Evolutionary conservation across 2,113 vertebrate genomes (phyloP).

Genomic region (Planiliza haematocheilus): DNA sequence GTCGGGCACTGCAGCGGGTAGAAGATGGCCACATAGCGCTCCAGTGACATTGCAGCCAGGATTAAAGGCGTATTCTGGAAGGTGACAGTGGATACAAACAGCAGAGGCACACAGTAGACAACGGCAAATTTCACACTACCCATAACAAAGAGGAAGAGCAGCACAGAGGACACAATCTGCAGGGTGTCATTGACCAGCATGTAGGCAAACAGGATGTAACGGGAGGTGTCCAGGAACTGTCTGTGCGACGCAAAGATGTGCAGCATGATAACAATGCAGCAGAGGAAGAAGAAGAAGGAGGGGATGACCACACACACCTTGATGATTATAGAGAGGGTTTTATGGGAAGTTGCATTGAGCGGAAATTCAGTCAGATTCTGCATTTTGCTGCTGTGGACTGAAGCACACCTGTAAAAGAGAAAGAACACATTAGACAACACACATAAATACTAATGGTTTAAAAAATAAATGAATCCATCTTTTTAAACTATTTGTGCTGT

Average conservation of each 20-base stretch:
- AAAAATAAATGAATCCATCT: neutral
- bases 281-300: conserved; percentile 77
- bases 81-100: conserved; percentile 75
- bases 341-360: conserved; percentile 61
- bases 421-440: conserved; percentile 3
- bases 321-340: conserved; percentile 68
- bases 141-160: conserved; percentile 78
- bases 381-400: conserved; percentile 62
- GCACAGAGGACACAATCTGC: conserved; percentile 76
- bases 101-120: conserved; percentile 67
- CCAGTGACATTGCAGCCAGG: conserved; percentile 83
- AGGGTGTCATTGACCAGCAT: conserved; percentile 84
- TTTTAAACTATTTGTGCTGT: neutral
- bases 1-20: conserved; percentile 75
- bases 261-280: conserved; percentile 76
- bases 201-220: conserved; percentile 82
- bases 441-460: too few species aligned
- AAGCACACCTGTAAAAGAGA: conserved; percentile 14
- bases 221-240: conserved; percentile 79
- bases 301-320: conserved; percentile 81
- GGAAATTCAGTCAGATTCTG: conserved; percentile 71
- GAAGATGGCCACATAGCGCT: conserved; percentile 83
- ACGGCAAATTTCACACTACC: conserved; percentile 60
- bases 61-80: conserved; percentile 81
- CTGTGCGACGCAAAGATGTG: conserved; percentile 78